Percentiles rank a stretch among this genome's conserved stretches.
Evolutionary conservation across 2,888 invertebrate species (phyloP).

Genomic region (Amiota mariae): DNA sequence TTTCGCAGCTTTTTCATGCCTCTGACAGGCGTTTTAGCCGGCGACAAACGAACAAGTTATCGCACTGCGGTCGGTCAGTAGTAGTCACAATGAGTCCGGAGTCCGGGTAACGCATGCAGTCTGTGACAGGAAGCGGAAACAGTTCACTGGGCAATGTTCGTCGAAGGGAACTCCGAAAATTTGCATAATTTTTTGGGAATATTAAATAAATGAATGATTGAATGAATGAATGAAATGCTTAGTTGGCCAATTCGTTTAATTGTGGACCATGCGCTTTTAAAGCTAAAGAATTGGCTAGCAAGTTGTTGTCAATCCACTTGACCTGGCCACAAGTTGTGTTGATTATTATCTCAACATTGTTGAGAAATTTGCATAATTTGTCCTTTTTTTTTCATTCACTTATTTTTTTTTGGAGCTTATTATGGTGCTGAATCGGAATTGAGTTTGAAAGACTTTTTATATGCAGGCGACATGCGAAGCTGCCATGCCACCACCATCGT

Average conservation of each 20-base stretch:
- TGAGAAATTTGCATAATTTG: conserved; percentile 53
- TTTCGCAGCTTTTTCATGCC: conserved; percentile 65
- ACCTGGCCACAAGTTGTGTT: conserved; percentile 19
- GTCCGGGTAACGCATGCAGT: conserved; percentile 37
- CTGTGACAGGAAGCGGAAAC: conserved; percentile 63
- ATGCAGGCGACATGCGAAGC: conserved; percentile 48
- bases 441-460: conserved; percentile 4
- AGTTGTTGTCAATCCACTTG: conserved; percentile 18
- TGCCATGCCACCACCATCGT: conserved; percentile 13
- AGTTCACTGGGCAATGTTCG: conserved; percentile 34
- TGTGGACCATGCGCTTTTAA: conserved; percentile 38
- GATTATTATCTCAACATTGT: conserved; percentile 6
- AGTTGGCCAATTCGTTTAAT: conserved; percentile 65
- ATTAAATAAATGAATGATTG: conserved; percentile 50
- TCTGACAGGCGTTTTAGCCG: conserved; percentile 58
- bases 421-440: neutral
- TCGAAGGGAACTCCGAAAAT: conserved; percentile 41
- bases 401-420: neutral
- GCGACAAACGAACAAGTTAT: conserved; percentile 53
- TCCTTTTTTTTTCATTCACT: conserved; percentile 1
- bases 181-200: conserved; percentile 37
- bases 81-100: neutral
- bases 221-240: conserved; percentile 54
- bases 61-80: conserved; percentile 21
- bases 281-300: neutral